Conservation (phyloP, 2,113 vertebrate species). For the Raja brachyura region DNA sequence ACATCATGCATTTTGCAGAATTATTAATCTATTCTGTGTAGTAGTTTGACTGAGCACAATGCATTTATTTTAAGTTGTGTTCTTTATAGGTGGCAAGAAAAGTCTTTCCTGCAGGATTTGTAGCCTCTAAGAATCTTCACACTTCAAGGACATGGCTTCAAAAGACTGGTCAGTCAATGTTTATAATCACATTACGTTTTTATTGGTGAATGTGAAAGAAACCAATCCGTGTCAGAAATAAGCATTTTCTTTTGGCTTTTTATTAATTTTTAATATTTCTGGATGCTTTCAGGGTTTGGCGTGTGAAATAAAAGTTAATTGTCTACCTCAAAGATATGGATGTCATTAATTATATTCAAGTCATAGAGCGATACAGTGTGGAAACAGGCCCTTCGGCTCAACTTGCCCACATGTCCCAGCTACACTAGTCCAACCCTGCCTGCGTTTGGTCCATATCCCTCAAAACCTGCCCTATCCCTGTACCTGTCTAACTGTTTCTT, state of each 20-base stretch:
- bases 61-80: slow-evolving; percentile 54
- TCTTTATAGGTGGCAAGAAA: slow-evolving; percentile 74
- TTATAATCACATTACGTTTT: not conserved
- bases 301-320: not conserved
- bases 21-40: not conserved
- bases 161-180: slow-evolving; percentile 74
- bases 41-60: slow-evolving; percentile 43
- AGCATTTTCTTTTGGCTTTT: not conserved
- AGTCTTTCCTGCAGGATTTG: slow-evolving; percentile 70
- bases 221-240: not conserved
- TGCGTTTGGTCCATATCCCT: too few species aligned
- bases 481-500: too few species aligned
- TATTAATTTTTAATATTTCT: not conserved
- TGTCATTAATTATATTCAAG: too few species aligned
- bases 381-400: too few species aligned
- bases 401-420: too few species aligned
- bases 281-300: not conserved
- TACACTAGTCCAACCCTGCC: too few species aligned
- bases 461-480: too few species aligned
- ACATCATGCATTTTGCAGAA: not conserved
- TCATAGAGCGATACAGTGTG: too few species aligned
- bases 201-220: not conserved
- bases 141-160: slow-evolving; percentile 67
- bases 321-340: too few species aligned
- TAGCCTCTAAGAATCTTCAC: slow-evolving; percentile 83